A percentile compares a stretch with the other conserved stretches of the same genome.
Conservation (phyloP, 2,113 vertebrate genomes). For the Paratilapia polleni region DNA sequence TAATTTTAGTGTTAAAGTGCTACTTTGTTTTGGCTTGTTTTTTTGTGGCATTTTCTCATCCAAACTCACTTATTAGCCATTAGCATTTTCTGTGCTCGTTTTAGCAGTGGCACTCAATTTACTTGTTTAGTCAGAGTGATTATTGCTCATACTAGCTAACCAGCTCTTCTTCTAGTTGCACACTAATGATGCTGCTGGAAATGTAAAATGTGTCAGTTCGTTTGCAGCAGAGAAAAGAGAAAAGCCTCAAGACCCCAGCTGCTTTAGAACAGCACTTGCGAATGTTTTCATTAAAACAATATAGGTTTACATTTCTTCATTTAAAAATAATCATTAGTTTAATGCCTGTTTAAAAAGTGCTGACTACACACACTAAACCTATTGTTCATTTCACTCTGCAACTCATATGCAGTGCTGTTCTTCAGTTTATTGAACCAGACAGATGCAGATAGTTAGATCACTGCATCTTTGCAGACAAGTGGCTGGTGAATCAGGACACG, state of each 20-base stretch:
- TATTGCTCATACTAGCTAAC: slow-evolving; percentile 19
- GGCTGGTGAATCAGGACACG: slow-evolving; percentile 18
- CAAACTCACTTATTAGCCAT: neutral
- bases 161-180: slow-evolving; percentile 4
- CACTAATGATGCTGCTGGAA: neutral
- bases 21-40: neutral
- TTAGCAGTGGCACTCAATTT: neutral
- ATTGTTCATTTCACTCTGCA: neutral
- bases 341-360: neutral
- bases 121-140: neutral
- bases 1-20: neutral
- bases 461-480: slow-evolving; percentile 24
- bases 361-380: neutral
- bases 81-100: neutral
- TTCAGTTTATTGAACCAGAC: neutral
- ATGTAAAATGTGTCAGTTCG: neutral
- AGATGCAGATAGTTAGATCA: neutral
- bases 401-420: neutral
- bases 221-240: neutral
- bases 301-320: no score
- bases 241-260: neutral
- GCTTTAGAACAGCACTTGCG: neutral
- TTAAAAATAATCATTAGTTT: rapidly evolving
- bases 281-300: no score
- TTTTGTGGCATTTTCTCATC: neutral